phyloP scores from a whole-genome alignment of 2,113 vertebrate species.

The Oncorhynchus masou region DNA sequence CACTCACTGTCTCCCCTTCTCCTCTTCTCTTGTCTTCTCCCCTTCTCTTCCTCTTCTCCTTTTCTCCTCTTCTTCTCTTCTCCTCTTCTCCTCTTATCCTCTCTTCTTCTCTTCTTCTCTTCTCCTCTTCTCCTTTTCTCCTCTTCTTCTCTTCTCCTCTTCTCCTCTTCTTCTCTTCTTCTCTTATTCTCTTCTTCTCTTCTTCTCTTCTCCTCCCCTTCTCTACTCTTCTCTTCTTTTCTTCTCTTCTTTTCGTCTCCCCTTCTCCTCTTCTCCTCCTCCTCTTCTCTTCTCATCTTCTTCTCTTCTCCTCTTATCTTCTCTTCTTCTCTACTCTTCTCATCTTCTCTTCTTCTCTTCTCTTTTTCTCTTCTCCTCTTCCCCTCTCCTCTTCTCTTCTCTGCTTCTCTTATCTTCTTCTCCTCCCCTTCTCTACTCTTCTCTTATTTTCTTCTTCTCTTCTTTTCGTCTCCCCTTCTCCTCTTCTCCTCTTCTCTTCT shows the following conservation, averaged over 20 bases:
- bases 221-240: too few species aligned
- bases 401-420: too few species aligned
- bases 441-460: rapidly evolving
- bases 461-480: too few species aligned
- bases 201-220: too few species aligned
- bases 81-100: rapidly evolving
- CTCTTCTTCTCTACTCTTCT: too few species aligned
- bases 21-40: not conserved
- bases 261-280: too few species aligned
- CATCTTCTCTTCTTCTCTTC: too few species aligned
- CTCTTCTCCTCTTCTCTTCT: too few species aligned
- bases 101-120: not conserved
- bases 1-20: slow-evolving; percentile 24
- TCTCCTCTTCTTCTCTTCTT: slow-evolving; percentile 10
- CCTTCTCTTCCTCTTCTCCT: not conserved
- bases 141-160: too few species aligned
- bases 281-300: too few species aligned
- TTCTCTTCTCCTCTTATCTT: too few species aligned
- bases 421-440: too few species aligned
- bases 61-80: not conserved
- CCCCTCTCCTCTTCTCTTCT: rapidly evolving
- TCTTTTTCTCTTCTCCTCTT: rapidly evolving
- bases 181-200: not conserved
- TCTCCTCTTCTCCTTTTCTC: not conserved
- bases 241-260: rapidly evolving